Evolutionary conservation across 1,140 invertebrate genomes (phyloP), one percentile per base, ranked within the genome.

Genomic region (Holcopasites calliopsidis): DNA sequence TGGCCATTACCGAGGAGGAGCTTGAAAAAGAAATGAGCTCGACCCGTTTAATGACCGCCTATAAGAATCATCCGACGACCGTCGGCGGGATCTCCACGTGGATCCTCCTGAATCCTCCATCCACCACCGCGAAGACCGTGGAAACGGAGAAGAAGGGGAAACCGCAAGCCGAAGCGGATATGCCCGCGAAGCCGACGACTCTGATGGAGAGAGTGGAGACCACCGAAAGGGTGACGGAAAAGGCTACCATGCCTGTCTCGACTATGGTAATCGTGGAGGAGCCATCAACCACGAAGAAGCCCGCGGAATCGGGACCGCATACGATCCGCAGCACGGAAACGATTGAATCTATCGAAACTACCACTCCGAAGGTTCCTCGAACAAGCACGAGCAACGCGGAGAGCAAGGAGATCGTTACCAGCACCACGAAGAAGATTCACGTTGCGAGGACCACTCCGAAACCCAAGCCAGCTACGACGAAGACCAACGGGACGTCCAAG

Each of bases 81-180:
- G 92, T 93, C 47, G 93, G 94, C 82, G 94, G 94, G 7, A 92
- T 96, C 69, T 95, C 95, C 2, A 96, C 95, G 3, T 96, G 95
- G 95, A 94, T 96, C 77, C 89, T 95, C n/a, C 85, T 96, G 28
- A 95, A 94, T 86, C 92, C 93, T 3, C 92, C 93, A 28, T 89
- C 92, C 0, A 91, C 91, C 1, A 92, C 90, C 1, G 80, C 85
- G 18, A 92, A 91, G 61, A 76, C 89, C 0, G 16, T 66, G 0
- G 80, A 84, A 21, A 69, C 77, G 50, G 44, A 79, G 0, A 70
- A 81, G 8, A 62, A 50, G 57, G 74, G 44, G 6, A 85, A 86
- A 10, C 69, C 84, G 3, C 50, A 71, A 23, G 76, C 38, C 1
- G 58, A 82, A 65, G 35, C 76, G 44, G 28, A 80, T 69, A 49